Conservation (phyloP, 2,113 vertebrate genomes). For the Lonchura striata region DNA sequence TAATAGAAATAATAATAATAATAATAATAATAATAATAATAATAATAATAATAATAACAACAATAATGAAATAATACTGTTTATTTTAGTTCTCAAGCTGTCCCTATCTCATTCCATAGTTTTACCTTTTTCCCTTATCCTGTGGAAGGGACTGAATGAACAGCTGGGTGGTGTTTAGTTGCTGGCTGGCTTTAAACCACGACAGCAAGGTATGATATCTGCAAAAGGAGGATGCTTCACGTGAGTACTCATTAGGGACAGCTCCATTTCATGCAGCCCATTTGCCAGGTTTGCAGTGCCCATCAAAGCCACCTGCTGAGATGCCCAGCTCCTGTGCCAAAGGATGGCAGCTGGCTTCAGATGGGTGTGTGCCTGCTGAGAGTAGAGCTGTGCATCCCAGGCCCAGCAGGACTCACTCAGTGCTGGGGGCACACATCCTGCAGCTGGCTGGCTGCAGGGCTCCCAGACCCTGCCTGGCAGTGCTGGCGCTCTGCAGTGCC, state of each 20-base stretch:
- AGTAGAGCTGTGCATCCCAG: no score
- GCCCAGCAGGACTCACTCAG: not conserved
- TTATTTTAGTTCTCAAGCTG: not conserved
- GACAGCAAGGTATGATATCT: not conserved
- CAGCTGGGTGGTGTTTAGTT: not conserved
- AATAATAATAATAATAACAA: not conserved
- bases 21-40: no score
- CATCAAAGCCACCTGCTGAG: not conserved
- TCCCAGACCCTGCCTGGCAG: not conserved
- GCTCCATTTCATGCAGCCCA: not conserved
- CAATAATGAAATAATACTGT: not conserved
- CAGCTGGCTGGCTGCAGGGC: not conserved
- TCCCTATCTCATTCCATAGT: no score
- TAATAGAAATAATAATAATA: no score
- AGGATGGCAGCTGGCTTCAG: not conserved
- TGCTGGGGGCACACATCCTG: not conserved
- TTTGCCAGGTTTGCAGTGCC: not conserved
- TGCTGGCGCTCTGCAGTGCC: not conserved
- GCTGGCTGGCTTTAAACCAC: not conserved
- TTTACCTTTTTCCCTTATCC: not conserved
- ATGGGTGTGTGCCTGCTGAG: fast-evolving
- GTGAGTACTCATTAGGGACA: not conserved
- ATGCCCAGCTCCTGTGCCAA: not conserved
- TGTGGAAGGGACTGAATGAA: not conserved
- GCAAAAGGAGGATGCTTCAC: not conserved